Evolutionary conservation across 2,797 vertebrate genomes (phyloP).

Genomic region (Lycodopsis pacificus): DNA sequence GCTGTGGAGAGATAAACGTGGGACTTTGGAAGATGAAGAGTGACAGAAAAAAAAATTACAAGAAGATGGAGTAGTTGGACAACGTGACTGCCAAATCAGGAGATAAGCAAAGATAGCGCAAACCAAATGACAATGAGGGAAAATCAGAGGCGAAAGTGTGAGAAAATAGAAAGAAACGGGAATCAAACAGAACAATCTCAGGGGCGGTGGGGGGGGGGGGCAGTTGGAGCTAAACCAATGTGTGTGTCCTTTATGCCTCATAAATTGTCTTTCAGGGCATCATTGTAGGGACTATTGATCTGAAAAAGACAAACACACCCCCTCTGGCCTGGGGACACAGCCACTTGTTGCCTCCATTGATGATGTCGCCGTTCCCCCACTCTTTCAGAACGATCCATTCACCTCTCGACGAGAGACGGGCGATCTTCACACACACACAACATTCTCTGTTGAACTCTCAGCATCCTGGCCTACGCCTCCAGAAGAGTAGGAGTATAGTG

Average conservation of each 20-base stretch:
- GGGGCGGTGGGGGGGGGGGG: conserved; percentile 14
- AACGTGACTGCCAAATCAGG: conserved; percentile 28
- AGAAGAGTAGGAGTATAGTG: background rate
- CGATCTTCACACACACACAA: conserved; percentile 19
- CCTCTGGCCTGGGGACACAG: conserved; percentile 46
- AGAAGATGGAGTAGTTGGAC: conserved; percentile 19
- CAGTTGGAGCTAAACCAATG: conserved; percentile 47
- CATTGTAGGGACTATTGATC: conserved; percentile 78
- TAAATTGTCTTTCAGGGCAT: conserved; percentile 77
- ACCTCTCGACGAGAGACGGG: conserved; percentile 18
- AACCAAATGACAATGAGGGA: conserved; percentile 30
- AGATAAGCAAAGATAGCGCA: conserved; percentile 31
- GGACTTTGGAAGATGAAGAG: conserved; percentile 26
- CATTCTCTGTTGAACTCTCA: conserved; percentile 29
- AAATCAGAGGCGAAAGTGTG: conserved; percentile 34
- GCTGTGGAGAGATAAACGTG: conserved; percentile 38
- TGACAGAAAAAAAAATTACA: background rate
- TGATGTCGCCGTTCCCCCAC: conserved; percentile 41
- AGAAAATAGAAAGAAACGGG: conserved; percentile 25
- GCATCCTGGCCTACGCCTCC: conserved; percentile 36
- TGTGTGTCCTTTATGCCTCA: conserved; percentile 78
- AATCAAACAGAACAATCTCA: conserved; percentile 32
- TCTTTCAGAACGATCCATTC: conserved; percentile 47
- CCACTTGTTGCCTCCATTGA: conserved; percentile 46
- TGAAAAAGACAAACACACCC: conserved; percentile 79